Evolutionary conservation across 23 tunicate genomes (phyloP).

Genomic region (Aplidium turbinatum): DNA sequence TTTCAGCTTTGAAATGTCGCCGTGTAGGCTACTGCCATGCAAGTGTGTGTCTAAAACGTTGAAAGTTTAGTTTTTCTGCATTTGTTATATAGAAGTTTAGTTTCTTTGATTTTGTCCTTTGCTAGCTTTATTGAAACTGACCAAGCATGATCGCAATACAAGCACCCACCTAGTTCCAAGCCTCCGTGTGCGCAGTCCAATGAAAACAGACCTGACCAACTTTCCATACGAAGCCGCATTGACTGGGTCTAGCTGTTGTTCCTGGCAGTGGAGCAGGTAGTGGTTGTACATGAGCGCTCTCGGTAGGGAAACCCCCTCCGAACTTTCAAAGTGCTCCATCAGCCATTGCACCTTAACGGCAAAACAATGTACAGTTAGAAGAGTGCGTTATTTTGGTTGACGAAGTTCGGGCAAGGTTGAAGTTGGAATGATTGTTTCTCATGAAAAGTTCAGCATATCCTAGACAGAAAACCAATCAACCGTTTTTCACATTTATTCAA

Average conservation of each 20-base stretch:
- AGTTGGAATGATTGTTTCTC: too few species aligned
- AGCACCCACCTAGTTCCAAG: conserved; percentile 98
- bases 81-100: too few species aligned
- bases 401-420: background rate
- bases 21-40: too few species aligned
- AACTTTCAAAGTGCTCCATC: conserved; percentile 96
- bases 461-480: too few species aligned
- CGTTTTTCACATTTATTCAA: too few species aligned
- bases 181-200: conserved; percentile 88
- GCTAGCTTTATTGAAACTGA: too few species aligned
- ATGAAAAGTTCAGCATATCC: background rate
- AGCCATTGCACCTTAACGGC: conserved; percentile 85
- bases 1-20: too few species aligned
- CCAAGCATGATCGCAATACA: too few species aligned
- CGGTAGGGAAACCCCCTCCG: conserved; percentile 98
- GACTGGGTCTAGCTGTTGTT: conserved; percentile 93
- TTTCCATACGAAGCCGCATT: conserved; percentile 99
- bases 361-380: background rate
- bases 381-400: too few species aligned
- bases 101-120: too few species aligned
- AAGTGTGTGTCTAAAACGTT: too few species aligned
- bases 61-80: too few species aligned
- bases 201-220: conserved; percentile 94
- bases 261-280: conserved; percentile 93
- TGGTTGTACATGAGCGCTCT: conserved; percentile 99